Evolutionary conservation across 2,113 vertebrate genomes (phyloP).

Genomic region (Melanerpes formicivorus): DNA sequence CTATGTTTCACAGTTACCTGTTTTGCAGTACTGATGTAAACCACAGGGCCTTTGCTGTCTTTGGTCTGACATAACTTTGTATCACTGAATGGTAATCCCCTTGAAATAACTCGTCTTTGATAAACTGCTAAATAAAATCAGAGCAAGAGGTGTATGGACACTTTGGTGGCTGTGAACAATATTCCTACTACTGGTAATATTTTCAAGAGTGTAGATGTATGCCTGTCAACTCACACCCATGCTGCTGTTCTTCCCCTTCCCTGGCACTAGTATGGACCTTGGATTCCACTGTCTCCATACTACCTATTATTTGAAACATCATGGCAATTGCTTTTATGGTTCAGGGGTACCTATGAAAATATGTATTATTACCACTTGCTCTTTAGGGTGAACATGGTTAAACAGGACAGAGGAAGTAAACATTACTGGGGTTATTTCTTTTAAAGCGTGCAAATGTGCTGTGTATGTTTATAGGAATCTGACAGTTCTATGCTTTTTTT

Average conservation of each 20-base stretch:
- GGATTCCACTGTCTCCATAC: not conserved
- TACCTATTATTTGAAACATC: not conserved
- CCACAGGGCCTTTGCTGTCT: fast-evolving
- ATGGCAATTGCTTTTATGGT: not conserved
- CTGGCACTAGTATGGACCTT: not conserved
- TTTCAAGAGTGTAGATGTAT: not conserved
- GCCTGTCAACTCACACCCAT: not conserved
- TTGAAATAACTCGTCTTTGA: not conserved
- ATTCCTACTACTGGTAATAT: not conserved
- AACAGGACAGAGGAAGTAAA: not conserved
- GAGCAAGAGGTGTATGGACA: not conserved
- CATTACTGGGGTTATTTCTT: not conserved
- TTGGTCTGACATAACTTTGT: not conserved
- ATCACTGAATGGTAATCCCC: not conserved
- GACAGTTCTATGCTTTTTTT: not conserved
- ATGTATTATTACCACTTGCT: not conserved
- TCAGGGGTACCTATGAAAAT: not conserved
- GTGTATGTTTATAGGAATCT: slow-evolving; percentile 25
- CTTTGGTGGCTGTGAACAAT: not conserved
- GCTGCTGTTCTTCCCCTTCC: not conserved
- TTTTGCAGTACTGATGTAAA: not conserved
- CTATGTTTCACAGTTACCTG: not conserved
- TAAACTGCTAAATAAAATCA: not conserved
- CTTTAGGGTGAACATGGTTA: not conserved
- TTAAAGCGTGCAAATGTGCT: not conserved